A percentile compares a stretch with the other conserved stretches of the same genome.
These are phyloP conservation scores for Mesorhabditis spiculigera DNA, from an alignment of 2,888 invertebrate genomes.

Conservation along the genomic window DNA sequence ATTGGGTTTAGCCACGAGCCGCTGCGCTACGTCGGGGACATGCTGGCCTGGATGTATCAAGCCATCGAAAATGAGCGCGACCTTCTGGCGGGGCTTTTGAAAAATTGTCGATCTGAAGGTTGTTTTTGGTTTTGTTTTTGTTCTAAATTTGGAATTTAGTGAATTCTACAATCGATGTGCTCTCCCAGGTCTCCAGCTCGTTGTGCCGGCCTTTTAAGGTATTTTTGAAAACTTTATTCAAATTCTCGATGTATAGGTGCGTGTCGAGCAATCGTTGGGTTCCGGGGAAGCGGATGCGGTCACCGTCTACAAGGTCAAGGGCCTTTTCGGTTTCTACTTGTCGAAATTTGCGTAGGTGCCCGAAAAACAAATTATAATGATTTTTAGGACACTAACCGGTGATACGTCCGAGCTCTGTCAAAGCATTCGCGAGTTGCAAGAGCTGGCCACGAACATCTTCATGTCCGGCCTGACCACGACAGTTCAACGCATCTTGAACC, in stretches of 20 bases:
- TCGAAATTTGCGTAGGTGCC: constrained; percentile 60
- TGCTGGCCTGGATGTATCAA: constrained; percentile 95
- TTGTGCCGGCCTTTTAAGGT: constrained; percentile 84
- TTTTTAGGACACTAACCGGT: constrained; percentile 66
- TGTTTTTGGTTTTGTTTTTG: constrained; percentile 17
- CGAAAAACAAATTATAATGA: neutral
- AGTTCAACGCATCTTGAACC: constrained; percentile 60
- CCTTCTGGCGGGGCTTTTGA: constrained; percentile 76
- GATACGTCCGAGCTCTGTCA: constrained; percentile 69
- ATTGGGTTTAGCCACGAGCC: neutral
- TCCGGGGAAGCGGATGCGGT: constrained; percentile 73
- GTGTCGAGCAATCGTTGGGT: constrained; percentile 53
- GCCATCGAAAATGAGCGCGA: constrained; percentile 72
- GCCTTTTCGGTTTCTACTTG: constrained; percentile 82
- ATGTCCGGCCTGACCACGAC: constrained; percentile 66
- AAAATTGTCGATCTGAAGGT: constrained; percentile 75
- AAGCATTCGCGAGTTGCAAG: constrained; percentile 77
- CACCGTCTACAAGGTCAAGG: constrained; percentile 81
- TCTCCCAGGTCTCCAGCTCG: constrained; percentile 80
- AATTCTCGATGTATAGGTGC: constrained; percentile 26
- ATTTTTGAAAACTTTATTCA: neutral
- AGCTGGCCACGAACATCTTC: constrained; percentile 81
- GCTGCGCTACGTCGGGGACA: constrained; percentile 60
- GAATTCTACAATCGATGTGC: constrained; percentile 30
- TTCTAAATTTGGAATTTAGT: neutral